Evolutionary conservation across 2,888 invertebrate genomes (phyloP).

Genomic region (Clivina fossor): DNA sequence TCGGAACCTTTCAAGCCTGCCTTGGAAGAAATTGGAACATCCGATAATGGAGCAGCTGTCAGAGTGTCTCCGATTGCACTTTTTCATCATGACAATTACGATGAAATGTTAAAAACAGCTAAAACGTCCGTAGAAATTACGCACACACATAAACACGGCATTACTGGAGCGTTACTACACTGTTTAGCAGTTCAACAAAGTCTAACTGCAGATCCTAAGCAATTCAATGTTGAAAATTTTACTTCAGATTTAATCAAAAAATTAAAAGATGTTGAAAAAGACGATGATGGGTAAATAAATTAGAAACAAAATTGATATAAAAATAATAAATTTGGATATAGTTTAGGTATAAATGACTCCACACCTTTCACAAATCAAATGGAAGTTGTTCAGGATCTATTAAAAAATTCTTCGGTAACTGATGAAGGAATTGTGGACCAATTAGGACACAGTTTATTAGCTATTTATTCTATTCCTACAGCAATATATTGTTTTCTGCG

Average conservation of each 20-base stretch:
- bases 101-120: slow-evolving; percentile 56
- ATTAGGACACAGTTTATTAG: slow-evolving; percentile 64
- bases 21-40: slow-evolving; percentile 66
- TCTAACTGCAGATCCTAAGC: slow-evolving; percentile 52
- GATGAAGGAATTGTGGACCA: slow-evolving; percentile 57
- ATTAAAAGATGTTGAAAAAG: slow-evolving; percentile 57
- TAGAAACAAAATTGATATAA: slow-evolving; percentile 21
- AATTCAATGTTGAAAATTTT: slow-evolving; percentile 56
- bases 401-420: slow-evolving; percentile 51
- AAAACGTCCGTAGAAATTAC: slow-evolving; percentile 61
- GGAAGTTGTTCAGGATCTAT: slow-evolving; percentile 55
- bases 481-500: slow-evolving; percentile 70
- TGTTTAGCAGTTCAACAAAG: slow-evolving; percentile 62
- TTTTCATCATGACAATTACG: slow-evolving; percentile 58
- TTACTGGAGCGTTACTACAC: slow-evolving; percentile 62
- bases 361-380: slow-evolving; percentile 60
- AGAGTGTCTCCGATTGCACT: slow-evolving; percentile 67
- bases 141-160: slow-evolving; percentile 60
- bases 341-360: slow-evolving; percentile 50
- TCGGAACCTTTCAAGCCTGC: slow-evolving; percentile 65
- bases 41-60: slow-evolving; percentile 81
- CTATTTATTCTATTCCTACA: slow-evolving; percentile 71
- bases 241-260: slow-evolving; percentile 56
- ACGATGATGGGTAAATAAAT: slow-evolving; percentile 51
- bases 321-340: slow-evolving; percentile 34